Evolutionary conservation across 2,888 invertebrate genomes (phyloP), one percentile per base, ranked within the genome.

Genomic region (Thymelicus acteon): DNA sequence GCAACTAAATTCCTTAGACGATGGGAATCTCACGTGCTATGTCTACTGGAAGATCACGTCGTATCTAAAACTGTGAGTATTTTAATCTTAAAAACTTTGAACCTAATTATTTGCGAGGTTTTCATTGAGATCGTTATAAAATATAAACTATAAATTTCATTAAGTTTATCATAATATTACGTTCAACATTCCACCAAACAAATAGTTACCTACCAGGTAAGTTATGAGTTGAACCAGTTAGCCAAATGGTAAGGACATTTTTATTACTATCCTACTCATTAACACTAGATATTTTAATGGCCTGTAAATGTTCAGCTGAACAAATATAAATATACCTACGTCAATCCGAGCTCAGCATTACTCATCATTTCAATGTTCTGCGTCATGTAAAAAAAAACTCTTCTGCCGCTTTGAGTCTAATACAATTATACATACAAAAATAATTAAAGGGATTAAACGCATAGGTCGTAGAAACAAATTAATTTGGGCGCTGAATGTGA

Each of bases 1-100:
- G 96, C 96, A 69, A 96, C 96, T 74, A 96, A 96, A 86, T 96
- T 97, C 85, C 93, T 97, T 52, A 91, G 97, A 65, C 92, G 97
- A 74, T 97, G 97, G 97, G 97, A 97, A 86, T 95, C 95, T 52
- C 97, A 97, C 85, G 95, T 95, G 78, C 93, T 97, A 10, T 95
- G 95, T 78, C 90, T 97, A 75, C 95, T 95, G 77, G 95, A 96
- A 76, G 94, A 95, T 70, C 95, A 96, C 78, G 95, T 97, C 61
- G 92, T 95, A 58, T 97, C 97, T 0, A 96, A 95, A 90, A 96
- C 96, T 94, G 97, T 97, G 85, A 95, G 96, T 85, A 48, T 49
- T 58, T 37, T 49, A 24, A 37, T 24, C 15, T n/a, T 63, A 0
- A n/a, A 15, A 37, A 2, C 19, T 44, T 7, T 44, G 10, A 44